phyloP scores from a whole-genome alignment of 2,113 vertebrate species.

The Gyps fulvus region DNA sequence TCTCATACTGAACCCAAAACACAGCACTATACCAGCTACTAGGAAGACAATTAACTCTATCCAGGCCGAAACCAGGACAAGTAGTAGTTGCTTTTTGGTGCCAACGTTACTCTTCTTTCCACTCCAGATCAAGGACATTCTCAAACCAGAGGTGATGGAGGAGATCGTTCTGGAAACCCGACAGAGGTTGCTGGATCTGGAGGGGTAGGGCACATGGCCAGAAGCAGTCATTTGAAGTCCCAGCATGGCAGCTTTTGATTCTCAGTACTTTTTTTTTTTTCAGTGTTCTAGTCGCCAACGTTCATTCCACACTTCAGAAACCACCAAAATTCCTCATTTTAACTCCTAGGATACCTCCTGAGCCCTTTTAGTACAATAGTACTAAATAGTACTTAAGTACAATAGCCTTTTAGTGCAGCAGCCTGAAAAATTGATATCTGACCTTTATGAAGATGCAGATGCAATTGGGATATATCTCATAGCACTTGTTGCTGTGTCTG shows the following conservation, averaged over 20 bases:
- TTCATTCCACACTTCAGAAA: conserved; percentile 21
- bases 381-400: neutral
- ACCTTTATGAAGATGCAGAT: neutral
- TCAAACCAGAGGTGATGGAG: conserved; percentile 92
- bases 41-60: too few species aligned
- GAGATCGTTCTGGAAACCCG: conserved; percentile 90
- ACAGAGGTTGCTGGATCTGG: conserved; percentile 87
- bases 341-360: neutral
- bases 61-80: neutral
- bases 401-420: neutral
- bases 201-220: conserved; percentile 71
- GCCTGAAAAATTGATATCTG: neutral
- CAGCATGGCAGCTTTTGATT: conserved; percentile 3
- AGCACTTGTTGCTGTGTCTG: neutral
- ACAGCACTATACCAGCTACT: too few species aligned
- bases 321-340: neutral
- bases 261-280: neutral
- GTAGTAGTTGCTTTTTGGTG: neutral
- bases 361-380: neutral
- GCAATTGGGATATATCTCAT: neutral
- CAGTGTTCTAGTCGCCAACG: neutral
- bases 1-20: too few species aligned
- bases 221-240: neutral
- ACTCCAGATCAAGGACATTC: conserved; percentile 91
- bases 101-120: neutral